Percentiles rank a stretch among this genome's conserved stretches.
Evolutionary conservation across 2,113 vertebrate species (phyloP).

Genomic region (Phyllopteryx taeniolatus): DNA sequence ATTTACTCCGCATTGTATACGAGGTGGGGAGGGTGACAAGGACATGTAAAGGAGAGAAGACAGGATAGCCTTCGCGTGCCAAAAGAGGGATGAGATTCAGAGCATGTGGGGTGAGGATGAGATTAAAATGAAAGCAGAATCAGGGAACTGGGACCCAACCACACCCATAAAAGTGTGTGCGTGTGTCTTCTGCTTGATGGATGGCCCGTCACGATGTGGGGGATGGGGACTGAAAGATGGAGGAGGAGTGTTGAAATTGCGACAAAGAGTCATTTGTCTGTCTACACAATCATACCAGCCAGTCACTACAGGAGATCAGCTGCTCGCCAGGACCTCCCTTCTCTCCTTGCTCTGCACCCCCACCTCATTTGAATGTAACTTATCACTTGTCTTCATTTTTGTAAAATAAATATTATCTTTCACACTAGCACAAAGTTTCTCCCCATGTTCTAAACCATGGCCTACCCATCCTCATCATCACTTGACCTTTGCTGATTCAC

Average conservation of each 20-base stretch:
- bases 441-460: too few relatives aligned
- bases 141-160: background rate
- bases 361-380: background rate
- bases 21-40: constrained; percentile 26
- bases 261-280: constrained; percentile 61
- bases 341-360: background rate
- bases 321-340: constrained; percentile 17
- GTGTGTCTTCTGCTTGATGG: constrained; percentile 44
- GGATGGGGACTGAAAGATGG: constrained; percentile 19
- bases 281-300: constrained; percentile 35
- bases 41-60: constrained; percentile 17
- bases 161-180: constrained; percentile 23
- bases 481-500: background rate
- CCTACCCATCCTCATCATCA: background rate
- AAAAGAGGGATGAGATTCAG: background rate
- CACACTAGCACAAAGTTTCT: background rate
- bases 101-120: background rate
- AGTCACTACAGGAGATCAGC: constrained; percentile 17
- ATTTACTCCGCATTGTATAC: constrained; percentile 18
- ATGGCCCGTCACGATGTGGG: constrained; percentile 43
- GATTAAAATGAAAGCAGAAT: background rate
- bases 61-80: constrained; percentile 1
- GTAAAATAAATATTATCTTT: background rate
- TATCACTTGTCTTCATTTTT: background rate
- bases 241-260: constrained; percentile 35